These are phyloP conservation scores for Lycaon pictus DNA, from an alignment of 2,113 vertebrate genomes.

Conservation along the genomic window DNA sequence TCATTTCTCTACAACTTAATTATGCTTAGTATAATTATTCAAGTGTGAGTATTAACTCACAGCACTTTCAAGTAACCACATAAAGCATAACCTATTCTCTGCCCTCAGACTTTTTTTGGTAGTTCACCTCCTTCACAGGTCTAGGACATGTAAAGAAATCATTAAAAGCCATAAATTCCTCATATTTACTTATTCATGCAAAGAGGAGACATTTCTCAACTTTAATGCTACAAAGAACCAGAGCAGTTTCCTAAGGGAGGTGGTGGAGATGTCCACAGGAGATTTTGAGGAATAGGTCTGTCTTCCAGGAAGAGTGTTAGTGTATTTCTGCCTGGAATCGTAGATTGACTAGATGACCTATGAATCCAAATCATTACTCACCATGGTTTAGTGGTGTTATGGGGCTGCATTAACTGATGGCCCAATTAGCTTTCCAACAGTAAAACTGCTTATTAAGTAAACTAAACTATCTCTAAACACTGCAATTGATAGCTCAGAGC, in stretches of 20 bases:
- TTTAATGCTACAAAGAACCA: background rate
- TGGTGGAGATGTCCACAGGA: background rate
- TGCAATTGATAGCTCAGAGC: background rate
- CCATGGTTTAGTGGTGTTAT: slow-evolving; percentile 5
- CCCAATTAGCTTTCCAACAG: slow-evolving; percentile 54
- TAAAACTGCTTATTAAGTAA: slow-evolving; percentile 64
- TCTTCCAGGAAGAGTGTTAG: slow-evolving; percentile 36
- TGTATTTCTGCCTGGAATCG: slow-evolving; percentile 59
- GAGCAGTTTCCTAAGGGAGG: background rate
- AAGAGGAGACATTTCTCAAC: background rate
- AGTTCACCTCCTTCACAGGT: background rate
- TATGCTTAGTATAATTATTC: background rate
- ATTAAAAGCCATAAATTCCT: background rate
- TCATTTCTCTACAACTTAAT: background rate
- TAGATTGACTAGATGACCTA: slow-evolving; percentile 6
- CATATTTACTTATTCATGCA: background rate
- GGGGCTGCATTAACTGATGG: slow-evolving; percentile 52
- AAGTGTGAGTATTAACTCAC: background rate
- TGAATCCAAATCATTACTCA: slow-evolving; percentile 48
- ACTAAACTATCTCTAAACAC: slow-evolving; percentile 2
- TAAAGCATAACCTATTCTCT: background rate
- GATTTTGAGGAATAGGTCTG: background rate
- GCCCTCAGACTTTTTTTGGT: background rate
- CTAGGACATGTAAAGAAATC: background rate
- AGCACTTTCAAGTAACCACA: background rate